Conservation (phyloP, 2,113 vertebrate species). For the Entomyzon cyanotis region DNA sequence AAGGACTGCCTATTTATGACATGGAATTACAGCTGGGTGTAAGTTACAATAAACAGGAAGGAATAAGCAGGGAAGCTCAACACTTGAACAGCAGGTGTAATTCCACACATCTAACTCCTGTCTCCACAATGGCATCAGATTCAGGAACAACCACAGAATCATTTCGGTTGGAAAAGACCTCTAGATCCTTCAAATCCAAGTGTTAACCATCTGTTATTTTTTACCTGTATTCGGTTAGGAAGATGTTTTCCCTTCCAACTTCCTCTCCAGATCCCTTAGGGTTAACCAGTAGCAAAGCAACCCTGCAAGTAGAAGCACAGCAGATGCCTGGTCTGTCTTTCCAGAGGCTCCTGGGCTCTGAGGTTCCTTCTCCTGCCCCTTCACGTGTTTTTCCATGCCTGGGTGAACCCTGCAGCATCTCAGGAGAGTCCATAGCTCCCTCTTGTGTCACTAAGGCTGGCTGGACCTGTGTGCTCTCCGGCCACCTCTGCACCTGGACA, state of each 20-base stretch:
- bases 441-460: constrained; percentile 18
- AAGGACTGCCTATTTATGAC: background rate
- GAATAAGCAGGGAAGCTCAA: background rate
- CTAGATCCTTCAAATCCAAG: background rate
- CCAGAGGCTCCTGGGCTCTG: background rate
- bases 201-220: background rate
- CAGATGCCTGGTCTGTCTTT: background rate
- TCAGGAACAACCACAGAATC: background rate
- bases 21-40: background rate
- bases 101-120: background rate
- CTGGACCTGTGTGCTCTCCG: background rate
- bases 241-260: background rate
- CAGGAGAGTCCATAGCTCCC: constrained; percentile 30
- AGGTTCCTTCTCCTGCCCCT: background rate
- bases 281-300: background rate
- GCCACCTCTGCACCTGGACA: background rate
- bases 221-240: background rate
- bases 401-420: background rate
- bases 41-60: background rate
- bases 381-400: background rate
- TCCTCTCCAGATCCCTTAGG: background rate
- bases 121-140: background rate
- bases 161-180: background rate
- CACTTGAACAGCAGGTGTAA: background rate
- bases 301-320: background rate